phyloP scores from a whole-genome alignment of 2,113 vertebrate genomes.

The Sapajus apella region DNA sequence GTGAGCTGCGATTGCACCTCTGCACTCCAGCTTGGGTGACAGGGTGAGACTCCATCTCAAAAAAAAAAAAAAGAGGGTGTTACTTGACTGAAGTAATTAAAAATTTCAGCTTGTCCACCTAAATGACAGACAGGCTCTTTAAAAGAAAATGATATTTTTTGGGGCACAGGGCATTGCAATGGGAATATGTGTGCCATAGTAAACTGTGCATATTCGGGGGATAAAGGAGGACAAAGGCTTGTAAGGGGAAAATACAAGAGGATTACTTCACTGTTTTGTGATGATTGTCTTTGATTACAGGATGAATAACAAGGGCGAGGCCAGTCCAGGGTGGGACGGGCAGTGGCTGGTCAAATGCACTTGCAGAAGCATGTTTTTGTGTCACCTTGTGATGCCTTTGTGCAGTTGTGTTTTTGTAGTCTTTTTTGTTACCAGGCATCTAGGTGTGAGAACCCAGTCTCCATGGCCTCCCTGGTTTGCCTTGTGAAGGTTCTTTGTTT shows the following conservation, averaged over 20 bases:
- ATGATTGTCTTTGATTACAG: not conserved
- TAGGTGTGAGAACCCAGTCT: accelerated
- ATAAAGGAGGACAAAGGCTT: not conserved
- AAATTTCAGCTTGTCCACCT: not conserved
- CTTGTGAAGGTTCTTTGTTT: not conserved
- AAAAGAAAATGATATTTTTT: not conserved
- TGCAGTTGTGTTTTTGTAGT: not conserved
- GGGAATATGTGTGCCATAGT: not conserved
- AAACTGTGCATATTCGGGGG: not conserved
- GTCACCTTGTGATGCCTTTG: not conserved
- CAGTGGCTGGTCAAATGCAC: not conserved
- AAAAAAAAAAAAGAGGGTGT: not conserved
- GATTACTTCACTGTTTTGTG: not conserved
- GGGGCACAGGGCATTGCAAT: not conserved
- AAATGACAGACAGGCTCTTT: not conserved
- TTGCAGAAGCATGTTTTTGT: not conserved
- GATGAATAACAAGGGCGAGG: not conserved
- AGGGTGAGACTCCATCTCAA: no score
- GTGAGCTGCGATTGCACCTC: no score
- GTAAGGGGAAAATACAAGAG: not conserved
- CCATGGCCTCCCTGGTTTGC: not conserved
- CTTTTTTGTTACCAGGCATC: not conserved
- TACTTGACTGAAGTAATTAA: no score
- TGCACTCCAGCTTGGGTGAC: no score
- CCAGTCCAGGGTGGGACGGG: accelerated